Percentiles rank a stretch among this genome's conserved stretches.
phyloP scores from a whole-genome alignment of 2,113 vertebrate species.

The Egretta garzetta region DNA sequence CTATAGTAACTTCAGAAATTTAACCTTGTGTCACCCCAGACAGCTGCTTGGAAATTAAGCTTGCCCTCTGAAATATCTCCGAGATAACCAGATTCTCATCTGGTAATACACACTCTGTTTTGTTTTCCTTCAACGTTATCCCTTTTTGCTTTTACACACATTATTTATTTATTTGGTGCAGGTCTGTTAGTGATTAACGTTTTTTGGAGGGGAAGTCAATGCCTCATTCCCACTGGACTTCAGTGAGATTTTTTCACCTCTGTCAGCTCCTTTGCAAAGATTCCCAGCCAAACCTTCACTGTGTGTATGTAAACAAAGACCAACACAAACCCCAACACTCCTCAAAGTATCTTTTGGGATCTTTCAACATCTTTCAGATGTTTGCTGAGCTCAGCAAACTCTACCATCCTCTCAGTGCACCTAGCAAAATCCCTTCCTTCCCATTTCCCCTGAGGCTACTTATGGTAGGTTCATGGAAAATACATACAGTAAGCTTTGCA shows the following conservation, averaged over 20 bases:
- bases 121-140: background rate
- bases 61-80: background rate
- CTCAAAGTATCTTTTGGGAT: background rate
- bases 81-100: background rate
- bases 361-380: background rate
- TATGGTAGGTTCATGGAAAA: background rate
- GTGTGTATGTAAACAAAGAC: background rate
- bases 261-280: constrained; percentile 23
- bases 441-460: background rate
- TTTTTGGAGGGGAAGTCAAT: constrained; percentile 21
- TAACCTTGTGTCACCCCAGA: background rate
- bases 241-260: constrained; percentile 17
- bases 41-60: constrained; percentile 37
- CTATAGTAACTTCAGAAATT: constrained; percentile 6
- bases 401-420: background rate
- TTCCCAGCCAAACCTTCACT: background rate
- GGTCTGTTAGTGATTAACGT: constrained; percentile 17
- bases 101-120: background rate
- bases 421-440: background rate
- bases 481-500: background rate
- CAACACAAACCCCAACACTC: background rate
- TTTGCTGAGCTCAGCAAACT: background rate
- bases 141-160: background rate
- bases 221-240: constrained; percentile 13
- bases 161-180: constrained; percentile 24